These are phyloP conservation scores for Neoaliturus tenellus DNA, from an alignment of 2,888 invertebrate species.

Conservation along the genomic window DNA sequence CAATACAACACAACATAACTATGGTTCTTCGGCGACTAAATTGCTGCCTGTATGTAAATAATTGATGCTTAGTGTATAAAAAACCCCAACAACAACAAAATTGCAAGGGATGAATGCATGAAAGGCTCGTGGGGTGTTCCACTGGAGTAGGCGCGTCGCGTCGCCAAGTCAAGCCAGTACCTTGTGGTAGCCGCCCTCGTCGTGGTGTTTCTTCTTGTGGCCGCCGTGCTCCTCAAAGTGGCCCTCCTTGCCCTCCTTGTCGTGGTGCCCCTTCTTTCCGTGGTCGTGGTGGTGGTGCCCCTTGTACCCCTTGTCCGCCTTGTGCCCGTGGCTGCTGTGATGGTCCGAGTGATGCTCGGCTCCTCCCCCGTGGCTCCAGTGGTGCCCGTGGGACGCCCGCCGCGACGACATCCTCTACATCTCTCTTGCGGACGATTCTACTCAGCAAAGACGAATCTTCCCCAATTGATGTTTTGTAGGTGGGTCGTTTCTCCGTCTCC, in stretches of 20 bases:
- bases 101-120: too few species aligned
- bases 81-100: too few species aligned
- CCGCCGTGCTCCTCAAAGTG: slow-evolving; percentile 79
- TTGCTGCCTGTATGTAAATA: too few species aligned
- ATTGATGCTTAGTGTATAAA: too few species aligned
- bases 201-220: slow-evolving; percentile 79
- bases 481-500: too few species aligned
- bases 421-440: not conserved
- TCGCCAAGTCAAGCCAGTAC: too few species aligned
- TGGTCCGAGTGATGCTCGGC: slow-evolving; percentile 81
- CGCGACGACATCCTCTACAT: slow-evolving; percentile 59
- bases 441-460: not conserved
- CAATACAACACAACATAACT: too few species aligned
- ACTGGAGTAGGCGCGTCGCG: too few species aligned
- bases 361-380: slow-evolving; percentile 80
- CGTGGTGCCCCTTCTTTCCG: slow-evolving; percentile 84
- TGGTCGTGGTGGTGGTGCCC: slow-evolving; percentile 82
- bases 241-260: slow-evolving; percentile 79
- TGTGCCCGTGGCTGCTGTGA: slow-evolving; percentile 80
- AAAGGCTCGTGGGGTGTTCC: too few species aligned
- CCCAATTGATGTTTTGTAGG: too few species aligned
- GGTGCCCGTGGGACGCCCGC: slow-evolving; percentile 71
- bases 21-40: too few species aligned
- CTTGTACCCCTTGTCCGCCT: slow-evolving; percentile 84
- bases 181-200: slow-evolving; percentile 79